Conservation (phyloP, 2,113 vertebrate species). For the Gavialis gangeticus region DNA sequence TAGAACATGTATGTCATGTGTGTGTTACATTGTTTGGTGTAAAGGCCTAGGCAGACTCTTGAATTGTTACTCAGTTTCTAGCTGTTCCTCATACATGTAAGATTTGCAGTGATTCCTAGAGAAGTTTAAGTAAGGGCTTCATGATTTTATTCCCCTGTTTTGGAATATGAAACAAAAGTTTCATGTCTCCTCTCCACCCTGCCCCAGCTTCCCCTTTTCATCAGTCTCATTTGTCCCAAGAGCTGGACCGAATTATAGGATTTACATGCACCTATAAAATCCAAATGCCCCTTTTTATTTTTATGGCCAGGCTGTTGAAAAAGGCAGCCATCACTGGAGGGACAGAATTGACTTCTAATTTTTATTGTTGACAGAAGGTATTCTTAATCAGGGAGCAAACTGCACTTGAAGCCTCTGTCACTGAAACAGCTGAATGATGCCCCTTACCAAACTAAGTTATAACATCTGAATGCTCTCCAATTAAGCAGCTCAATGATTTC, state of each 20-base stretch:
- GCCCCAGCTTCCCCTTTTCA: neutral
- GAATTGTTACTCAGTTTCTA: neutral
- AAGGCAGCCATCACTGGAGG: neutral
- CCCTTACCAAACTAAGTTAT: neutral
- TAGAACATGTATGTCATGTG: neutral
- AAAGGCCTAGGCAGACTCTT: neutral
- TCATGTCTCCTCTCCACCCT: neutral
- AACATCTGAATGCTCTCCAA: neutral
- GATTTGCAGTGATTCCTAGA: neutral
- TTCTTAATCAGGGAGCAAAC: conserved; percentile 1
- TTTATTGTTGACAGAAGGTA: neutral
- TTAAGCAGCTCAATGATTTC: neutral
- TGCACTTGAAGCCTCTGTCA: neutral
- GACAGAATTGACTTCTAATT: neutral
- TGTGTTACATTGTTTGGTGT: neutral
- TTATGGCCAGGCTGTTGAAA: neutral
- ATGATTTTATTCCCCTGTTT: neutral
- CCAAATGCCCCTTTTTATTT: neutral
- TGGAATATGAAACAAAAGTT: neutral
- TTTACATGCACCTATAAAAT: neutral
- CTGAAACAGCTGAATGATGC: neutral
- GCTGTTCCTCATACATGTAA: neutral
- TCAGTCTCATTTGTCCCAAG: neutral
- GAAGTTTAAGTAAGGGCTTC: neutral
- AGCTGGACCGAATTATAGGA: neutral